Evolutionary conservation across 2,797 vertebrate species (phyloP), one percentile per base, ranked within the genome.

Genomic region (Huso huso): DNA sequence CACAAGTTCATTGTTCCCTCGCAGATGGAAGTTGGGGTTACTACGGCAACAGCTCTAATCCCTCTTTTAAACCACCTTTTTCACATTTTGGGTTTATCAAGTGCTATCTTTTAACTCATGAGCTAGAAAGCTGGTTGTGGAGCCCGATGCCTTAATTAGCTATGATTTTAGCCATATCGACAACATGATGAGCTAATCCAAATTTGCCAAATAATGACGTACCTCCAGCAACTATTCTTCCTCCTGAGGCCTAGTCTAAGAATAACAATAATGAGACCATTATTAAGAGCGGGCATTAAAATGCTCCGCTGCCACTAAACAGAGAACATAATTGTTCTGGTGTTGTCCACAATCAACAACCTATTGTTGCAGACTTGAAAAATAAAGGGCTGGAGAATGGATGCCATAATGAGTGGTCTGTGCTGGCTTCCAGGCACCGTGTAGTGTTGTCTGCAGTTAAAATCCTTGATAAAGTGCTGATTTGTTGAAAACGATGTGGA

Each of bases 251-350:
- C 91, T 85, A 86, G 88, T 91, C 88, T 88, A 91, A 94, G 91
- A 95, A 96, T 93, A 95, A 95, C 93, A 95, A 98, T 97, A 95
- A 97, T 95, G 95, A 96, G 92, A 86, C 91, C 93, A 95, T 97
- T 98, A 96, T 95, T 83, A 90, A 90, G 83, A 91, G 81, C 88
- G 86, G 92, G 92, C 93, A 94, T 96, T 94, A 93, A 95, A 95
- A 95, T 79, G 84, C 90, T 86, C 90, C 88, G 84, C 90, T 90
- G 90, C 91, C 91, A 91, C 90, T 91, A 94, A 94, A 96, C 94
- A 95, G 91, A 95, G 90, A 88, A 90, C 88, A 88, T 92, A 93
- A 96, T 96, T 95, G 94, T 96, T 93, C 90, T 91, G 86, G 86
- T 91, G 92, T 92, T 95, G 91, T 95, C 91, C 91, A 93, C 92